Evolutionary conservation across 1,140 invertebrate genomes (phyloP).

Genomic region (Tribolium castaneum): DNA sequence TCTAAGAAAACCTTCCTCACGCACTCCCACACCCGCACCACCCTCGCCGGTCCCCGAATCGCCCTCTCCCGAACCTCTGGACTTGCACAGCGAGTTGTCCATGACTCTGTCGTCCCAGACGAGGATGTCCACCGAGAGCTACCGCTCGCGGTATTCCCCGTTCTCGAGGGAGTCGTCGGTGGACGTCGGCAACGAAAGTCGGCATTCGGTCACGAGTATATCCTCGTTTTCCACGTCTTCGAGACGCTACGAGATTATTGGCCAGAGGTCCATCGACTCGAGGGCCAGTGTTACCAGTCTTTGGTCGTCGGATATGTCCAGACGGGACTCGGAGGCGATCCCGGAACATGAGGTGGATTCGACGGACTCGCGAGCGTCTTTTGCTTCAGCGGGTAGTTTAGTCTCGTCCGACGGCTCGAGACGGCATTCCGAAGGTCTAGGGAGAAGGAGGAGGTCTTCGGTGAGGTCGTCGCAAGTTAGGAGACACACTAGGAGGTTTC

Average conservation of each 20-base stretch:
- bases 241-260: slow-evolving; percentile 63
- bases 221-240: slow-evolving; percentile 62
- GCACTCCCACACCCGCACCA: slow-evolving; percentile 45
- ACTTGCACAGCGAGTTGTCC: slow-evolving; percentile 55
- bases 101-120: slow-evolving; percentile 54
- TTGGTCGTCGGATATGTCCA: slow-evolving; percentile 62
- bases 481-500: slow-evolving; percentile 60
- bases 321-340: slow-evolving; percentile 62
- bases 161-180: slow-evolving; percentile 62
- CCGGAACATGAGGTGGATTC: slow-evolving; percentile 63
- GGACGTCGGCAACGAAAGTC: slow-evolving; percentile 61
- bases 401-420: slow-evolving; percentile 61
- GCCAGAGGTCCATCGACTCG: slow-evolving; percentile 62
- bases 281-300: slow-evolving; percentile 60
- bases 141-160: slow-evolving; percentile 54
- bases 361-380: slow-evolving; percentile 58
- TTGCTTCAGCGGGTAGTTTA: slow-evolving; percentile 54
- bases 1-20: slow-evolving; percentile 52
- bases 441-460: slow-evolving; percentile 53
- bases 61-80: slow-evolving; percentile 54
- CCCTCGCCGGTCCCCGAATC: slow-evolving; percentile 22
- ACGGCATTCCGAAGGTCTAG: slow-evolving; percentile 60
- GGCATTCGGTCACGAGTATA: slow-evolving; percentile 60
- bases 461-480: slow-evolving; percentile 61
- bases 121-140: slow-evolving; percentile 56